These are phyloP conservation scores for Sclerurus mexicanus DNA, from an alignment of 2,113 vertebrate species.

Conservation along the genomic window DNA sequence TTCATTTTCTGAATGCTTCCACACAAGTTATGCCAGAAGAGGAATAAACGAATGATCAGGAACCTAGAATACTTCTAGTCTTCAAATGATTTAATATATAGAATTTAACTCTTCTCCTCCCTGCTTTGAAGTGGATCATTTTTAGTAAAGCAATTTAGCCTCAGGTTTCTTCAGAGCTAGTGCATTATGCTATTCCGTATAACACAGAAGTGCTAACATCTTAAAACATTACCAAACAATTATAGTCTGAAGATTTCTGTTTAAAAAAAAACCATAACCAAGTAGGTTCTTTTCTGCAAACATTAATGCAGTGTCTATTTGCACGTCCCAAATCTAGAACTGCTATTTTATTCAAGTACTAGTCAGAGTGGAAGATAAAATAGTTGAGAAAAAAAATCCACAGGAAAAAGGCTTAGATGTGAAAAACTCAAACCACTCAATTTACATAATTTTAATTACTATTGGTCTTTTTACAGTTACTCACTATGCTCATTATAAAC, in stretches of 20 bases:
- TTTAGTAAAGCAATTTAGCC: neutral
- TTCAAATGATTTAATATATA: neutral
- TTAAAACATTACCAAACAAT: neutral
- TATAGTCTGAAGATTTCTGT: neutral
- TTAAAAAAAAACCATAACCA: neutral
- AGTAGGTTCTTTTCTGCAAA: neutral
- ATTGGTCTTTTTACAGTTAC: neutral
- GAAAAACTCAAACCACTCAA: neutral
- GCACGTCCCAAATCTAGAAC: neutral
- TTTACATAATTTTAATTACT: neutral
- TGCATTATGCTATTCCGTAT: neutral
- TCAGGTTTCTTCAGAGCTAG: neutral
- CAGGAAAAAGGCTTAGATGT: neutral
- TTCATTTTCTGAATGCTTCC: conserved; percentile 26
- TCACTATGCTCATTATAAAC: neutral
- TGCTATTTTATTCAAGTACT: neutral
- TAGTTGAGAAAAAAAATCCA: neutral
- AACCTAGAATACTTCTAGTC: neutral
- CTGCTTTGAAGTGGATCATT: neutral
- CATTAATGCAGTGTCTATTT: neutral
- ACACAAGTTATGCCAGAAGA: conserved; percentile 3
- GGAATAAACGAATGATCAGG: neutral
- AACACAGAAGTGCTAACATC: neutral
- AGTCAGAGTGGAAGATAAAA: neutral
- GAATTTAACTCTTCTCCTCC: neutral